phyloP scores from a whole-genome alignment of 2,888 invertebrate species.

The Cheiracanthium punctorium region DNA sequence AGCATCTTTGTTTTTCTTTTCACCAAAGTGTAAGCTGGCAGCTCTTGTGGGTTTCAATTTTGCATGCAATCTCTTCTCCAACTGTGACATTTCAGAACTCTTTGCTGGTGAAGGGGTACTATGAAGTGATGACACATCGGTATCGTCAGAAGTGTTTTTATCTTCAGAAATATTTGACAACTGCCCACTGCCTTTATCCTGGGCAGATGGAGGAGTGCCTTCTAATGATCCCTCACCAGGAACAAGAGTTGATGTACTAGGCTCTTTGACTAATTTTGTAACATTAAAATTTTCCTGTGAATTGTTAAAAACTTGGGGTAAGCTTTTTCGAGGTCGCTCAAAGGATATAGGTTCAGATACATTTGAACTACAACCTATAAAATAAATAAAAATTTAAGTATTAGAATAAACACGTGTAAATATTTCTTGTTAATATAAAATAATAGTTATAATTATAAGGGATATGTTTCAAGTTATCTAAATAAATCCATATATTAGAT shows the following conservation, averaged over 20 bases:
- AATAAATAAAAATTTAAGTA: too few relatives aligned
- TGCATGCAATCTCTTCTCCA: constrained; percentile 4
- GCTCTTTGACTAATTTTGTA: constrained; percentile 39
- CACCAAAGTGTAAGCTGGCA: constrained; percentile 25
- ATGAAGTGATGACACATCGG: not conserved
- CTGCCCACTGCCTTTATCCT: not conserved
- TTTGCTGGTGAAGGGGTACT: constrained; percentile 6
- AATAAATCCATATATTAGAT: too few relatives aligned
- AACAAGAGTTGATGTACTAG: constrained; percentile 55
- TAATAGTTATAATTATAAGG: too few relatives aligned
- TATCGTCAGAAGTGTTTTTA: not conserved
- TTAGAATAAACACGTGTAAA: too few relatives aligned
- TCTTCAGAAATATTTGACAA: not conserved
- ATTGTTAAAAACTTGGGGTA: constrained; percentile 18
- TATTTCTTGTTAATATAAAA: too few relatives aligned
- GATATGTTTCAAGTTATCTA: too few relatives aligned
- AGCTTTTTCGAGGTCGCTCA: constrained; percentile 27
- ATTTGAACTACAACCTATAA: not conserved
- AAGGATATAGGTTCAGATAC: constrained; percentile 42
- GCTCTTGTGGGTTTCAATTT: constrained; percentile 34
- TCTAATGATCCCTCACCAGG: constrained; percentile 40
- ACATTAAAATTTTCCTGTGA: constrained; percentile 18
- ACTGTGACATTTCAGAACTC: not conserved
- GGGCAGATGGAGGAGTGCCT: constrained; percentile 22
- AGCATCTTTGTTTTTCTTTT: constrained; percentile 21